These are phyloP conservation scores for Hedychridium roseum DNA, from an alignment of 2,888 invertebrate genomes.

Conservation along the genomic window DNA sequence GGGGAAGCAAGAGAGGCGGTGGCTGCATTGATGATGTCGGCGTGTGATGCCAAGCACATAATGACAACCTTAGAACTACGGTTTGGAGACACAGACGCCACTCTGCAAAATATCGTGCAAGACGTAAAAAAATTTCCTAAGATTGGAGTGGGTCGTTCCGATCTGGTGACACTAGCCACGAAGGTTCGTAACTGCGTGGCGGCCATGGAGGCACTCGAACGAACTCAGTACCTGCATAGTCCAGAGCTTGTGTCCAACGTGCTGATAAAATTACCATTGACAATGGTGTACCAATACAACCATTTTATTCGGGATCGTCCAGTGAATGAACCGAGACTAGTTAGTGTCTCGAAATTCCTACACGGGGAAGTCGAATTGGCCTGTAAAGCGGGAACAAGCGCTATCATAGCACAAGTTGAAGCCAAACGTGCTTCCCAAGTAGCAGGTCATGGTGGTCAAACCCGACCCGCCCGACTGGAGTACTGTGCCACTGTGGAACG, in stretches of 20 bases:
- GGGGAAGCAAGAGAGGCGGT: constrained; percentile 21
- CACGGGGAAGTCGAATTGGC: constrained; percentile 1
- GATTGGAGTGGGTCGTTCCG: neutral
- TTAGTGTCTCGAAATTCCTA: neutral
- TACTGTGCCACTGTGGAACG: neutral
- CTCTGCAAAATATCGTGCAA: constrained; percentile 2
- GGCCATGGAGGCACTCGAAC: constrained; percentile 16
- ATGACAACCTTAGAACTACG: constrained; percentile 18
- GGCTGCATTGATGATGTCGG: constrained; percentile 15
- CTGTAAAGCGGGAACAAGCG: constrained; percentile 6
- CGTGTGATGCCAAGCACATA: neutral
- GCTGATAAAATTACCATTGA: constrained; percentile 6
- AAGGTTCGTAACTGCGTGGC: constrained; percentile 16
- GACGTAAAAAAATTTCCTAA: constrained; percentile 17
- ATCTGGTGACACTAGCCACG: constrained; percentile 14
- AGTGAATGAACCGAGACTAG: neutral
- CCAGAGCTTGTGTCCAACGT: constrained; percentile 9
- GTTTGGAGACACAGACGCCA: constrained; percentile 16
- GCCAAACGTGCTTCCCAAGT: neutral
- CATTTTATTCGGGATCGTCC: neutral
- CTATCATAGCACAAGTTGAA: neutral
- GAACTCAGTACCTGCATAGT: constrained; percentile 11
- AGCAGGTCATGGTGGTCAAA: neutral
- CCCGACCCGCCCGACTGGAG: neutral
- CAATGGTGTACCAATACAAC: constrained; percentile 10